phyloP scores from a whole-genome alignment of 2,113 vertebrate genomes.

The Nerophis ophidion region DNA sequence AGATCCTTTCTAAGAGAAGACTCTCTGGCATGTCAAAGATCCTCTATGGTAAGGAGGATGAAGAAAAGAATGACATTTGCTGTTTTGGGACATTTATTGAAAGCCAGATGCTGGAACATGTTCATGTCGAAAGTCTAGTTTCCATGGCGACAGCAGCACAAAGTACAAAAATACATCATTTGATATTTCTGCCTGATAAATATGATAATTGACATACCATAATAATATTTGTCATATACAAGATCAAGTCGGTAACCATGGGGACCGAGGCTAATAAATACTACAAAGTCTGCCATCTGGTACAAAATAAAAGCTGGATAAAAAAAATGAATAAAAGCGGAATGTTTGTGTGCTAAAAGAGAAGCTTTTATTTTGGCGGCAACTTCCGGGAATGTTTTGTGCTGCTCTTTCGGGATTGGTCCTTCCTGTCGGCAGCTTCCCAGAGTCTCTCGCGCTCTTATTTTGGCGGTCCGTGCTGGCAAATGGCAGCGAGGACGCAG shows the following conservation, averaged over 20 bases:
- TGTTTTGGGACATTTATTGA: too few species aligned
- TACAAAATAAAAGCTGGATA: too few species aligned
- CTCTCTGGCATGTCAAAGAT: too few species aligned
- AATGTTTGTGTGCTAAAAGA: not conserved
- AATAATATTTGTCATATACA: slow-evolving; percentile 63
- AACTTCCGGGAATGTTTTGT: not conserved
- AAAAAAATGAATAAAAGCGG: not conserved
- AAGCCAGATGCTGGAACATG: too few species aligned
- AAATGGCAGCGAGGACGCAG: not conserved
- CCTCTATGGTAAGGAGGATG: too few species aligned
- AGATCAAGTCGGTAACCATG: slow-evolving; percentile 8
- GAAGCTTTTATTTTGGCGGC: not conserved
- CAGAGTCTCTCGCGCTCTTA: not conserved
- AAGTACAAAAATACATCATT: slow-evolving; percentile 94
- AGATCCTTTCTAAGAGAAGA: too few species aligned
- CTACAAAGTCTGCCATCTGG: too few species aligned
- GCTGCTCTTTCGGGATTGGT: too few species aligned
- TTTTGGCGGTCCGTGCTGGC: not conserved
- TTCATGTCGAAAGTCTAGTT: slow-evolving; percentile 61
- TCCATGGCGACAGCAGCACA: slow-evolving; percentile 84
- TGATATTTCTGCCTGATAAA: slow-evolving; percentile 81
- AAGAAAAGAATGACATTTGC: too few species aligned
- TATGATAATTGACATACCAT: slow-evolving; percentile 64
- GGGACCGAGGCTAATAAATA: too few species aligned
- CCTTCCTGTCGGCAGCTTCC: too few species aligned